phyloP scores from a whole-genome alignment of 2,888 invertebrate genomes.

The Sclerodermus sp. region DNA sequence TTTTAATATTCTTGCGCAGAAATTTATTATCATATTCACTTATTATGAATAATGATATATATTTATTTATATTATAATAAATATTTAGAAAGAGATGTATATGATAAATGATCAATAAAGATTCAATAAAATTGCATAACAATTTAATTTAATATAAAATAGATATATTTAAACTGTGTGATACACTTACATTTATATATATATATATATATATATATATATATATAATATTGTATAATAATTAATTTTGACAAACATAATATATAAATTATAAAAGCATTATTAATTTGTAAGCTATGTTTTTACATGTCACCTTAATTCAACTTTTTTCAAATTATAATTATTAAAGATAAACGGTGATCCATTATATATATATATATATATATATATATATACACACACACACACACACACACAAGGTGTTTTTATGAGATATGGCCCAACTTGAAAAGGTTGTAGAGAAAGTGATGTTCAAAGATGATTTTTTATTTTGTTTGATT shows the following conservation, averaged over 20 bases:
- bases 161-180: slow-evolving; percentile 50
- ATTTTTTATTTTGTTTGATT: too few relatives aligned
- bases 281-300: slow-evolving; percentile 27
- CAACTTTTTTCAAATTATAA: slow-evolving; percentile 15
- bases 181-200: slow-evolving; percentile 42
- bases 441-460: too few relatives aligned
- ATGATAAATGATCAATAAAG: neutral
- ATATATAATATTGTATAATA: slow-evolving; percentile 23
- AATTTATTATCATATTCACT: neutral
- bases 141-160: slow-evolving; percentile 44
- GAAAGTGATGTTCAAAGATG: too few relatives aligned
- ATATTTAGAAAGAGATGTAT: neutral
- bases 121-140: slow-evolving; percentile 6
- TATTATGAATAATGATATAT: neutral
- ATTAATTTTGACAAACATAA: slow-evolving; percentile 42
- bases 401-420: too few relatives aligned
- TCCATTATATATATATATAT: too few relatives aligned
- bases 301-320: slow-evolving; percentile 19
- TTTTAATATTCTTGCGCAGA: neutral
- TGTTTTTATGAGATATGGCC: too few relatives aligned
- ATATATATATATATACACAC: too few relatives aligned
- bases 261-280: slow-evolving; percentile 31
- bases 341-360: slow-evolving; percentile 11
- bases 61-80: neutral
- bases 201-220: too few relatives aligned